Percentiles rank a stretch among this genome's conserved stretches.
These are phyloP conservation scores for Polylopha cassiicola DNA, from an alignment of 2,888 invertebrate species.

Conservation along the genomic window DNA sequence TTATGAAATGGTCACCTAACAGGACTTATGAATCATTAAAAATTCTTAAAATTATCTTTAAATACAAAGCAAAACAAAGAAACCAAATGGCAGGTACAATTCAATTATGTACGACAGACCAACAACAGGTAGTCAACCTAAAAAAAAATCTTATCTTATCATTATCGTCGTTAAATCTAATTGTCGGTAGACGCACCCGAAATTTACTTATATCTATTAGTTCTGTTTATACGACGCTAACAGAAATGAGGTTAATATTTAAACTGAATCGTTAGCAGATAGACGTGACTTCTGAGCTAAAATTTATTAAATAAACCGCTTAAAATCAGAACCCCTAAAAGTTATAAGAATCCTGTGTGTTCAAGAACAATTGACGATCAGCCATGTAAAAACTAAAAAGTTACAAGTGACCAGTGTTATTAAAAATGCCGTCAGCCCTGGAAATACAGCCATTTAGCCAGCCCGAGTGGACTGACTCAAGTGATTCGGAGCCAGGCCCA, in stretches of 20 bases:
- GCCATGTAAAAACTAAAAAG: no score
- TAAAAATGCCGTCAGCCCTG: slow-evolving; percentile 61
- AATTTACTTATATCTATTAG: slow-evolving; percentile 35
- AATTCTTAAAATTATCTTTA: no score
- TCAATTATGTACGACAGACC: no score
- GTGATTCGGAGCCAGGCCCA: slow-evolving; percentile 62
- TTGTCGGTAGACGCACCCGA: slow-evolving; percentile 52
- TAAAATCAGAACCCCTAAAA: not conserved
- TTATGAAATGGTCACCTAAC: no score
- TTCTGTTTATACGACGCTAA: slow-evolving; percentile 42
- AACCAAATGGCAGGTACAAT: no score
- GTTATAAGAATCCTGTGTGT: not conserved
- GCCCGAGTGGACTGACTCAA: slow-evolving; percentile 71
- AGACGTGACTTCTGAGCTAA: slow-evolving; percentile 29
- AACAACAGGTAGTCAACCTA: no score
- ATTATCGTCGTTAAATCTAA: slow-evolving; percentile 46
- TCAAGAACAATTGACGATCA: not conserved
- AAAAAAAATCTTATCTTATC: slow-evolving; percentile 38
- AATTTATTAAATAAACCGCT: not conserved
- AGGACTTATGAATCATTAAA: no score
- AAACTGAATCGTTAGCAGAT: slow-evolving; percentile 27
- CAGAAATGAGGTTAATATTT: slow-evolving; percentile 39
- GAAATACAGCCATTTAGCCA: slow-evolving; percentile 61
- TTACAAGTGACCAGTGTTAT: slow-evolving; percentile 7
- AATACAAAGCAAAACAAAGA: no score